Evolutionary conservation across 2,797 vertebrate species (phyloP).

Genomic region (Hephaestus fuliginosus): DNA sequence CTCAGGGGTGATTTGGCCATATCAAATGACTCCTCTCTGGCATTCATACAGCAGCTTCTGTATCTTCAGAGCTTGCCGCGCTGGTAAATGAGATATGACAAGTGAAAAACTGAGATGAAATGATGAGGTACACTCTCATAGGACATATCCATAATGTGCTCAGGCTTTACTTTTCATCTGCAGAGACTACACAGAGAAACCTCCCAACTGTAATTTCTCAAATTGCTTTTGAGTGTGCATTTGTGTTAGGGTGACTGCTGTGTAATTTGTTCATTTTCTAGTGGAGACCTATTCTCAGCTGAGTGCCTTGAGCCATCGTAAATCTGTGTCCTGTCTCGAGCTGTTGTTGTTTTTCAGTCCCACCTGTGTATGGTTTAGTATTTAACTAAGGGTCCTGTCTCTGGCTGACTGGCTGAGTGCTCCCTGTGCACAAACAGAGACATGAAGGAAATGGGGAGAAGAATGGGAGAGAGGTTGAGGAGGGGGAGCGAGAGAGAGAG

Average conservation of each 20-base stretch:
- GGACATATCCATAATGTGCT: constrained; percentile 78
- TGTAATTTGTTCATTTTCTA: constrained; percentile 86
- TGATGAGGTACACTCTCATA: constrained; percentile 81
- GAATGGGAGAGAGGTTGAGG: constrained; percentile 58
- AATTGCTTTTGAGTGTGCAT: constrained; percentile 84
- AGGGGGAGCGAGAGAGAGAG: constrained; percentile 36
- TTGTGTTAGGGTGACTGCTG: constrained; percentile 83
- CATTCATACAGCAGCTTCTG: constrained; percentile 66
- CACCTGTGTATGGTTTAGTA: constrained; percentile 89
- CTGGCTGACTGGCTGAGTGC: constrained; percentile 80
- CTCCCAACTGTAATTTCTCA: constrained; percentile 83
- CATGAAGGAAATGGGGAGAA: constrained; percentile 67
- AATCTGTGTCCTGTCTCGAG: constrained; percentile 85
- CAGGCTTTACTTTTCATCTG: constrained; percentile 80
- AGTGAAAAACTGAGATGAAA: constrained; percentile 82
- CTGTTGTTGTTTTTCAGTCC: constrained; percentile 87
- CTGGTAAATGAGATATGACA: constrained; percentile 79
- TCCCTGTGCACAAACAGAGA: constrained; percentile 80
- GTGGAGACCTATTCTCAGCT: constrained; percentile 82
- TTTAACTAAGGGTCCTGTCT: constrained; percentile 85
- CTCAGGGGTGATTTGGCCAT: constrained; percentile 64
- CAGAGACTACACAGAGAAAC: constrained; percentile 77
- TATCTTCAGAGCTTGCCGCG: constrained; percentile 55
- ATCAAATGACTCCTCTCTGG: constrained; percentile 71
- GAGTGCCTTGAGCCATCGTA: constrained; percentile 84